Evolutionary conservation across 2,113 vertebrate genomes (phyloP), one percentile per base, ranked within the genome.

Genomic region (Hyla sarda): DNA sequence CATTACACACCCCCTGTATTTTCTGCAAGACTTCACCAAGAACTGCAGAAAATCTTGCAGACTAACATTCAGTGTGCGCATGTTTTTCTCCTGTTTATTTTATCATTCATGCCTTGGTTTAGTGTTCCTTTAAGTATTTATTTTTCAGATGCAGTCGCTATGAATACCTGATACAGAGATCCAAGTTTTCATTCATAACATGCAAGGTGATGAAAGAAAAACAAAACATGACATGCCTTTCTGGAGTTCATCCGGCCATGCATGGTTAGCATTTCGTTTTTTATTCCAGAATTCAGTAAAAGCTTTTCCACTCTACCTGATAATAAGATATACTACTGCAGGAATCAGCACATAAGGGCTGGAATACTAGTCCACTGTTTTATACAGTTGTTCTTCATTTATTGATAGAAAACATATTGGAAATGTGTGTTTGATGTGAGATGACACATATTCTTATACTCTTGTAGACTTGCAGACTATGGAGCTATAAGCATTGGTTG

Each of bases 141-240:
- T 69, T 37, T 19, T 69, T 34, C 16, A 9, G 3, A 21, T 69
- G 65, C 17, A 69, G 32, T 69, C 16, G 6, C 17, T 69, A 34
- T 69, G 65, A 69, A 37, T 69, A 37, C 65, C 30, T 67, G 62
- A 67, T 32, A 67, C 14, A 21, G 30, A 37, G 30, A 30, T 19
- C 65, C 32, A 69, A 32, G 32, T 37, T 37, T 69, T 32, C 32
- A 69, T 69, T 37, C 65, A 34, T 37, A 69, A 69, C 32, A 69
- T 69, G 30, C 30, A 69, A 69, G 65, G 32, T 69, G 65, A 69
- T 69, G 32, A 69, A 37, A 32, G 65, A 32, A 69, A 69, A 69
- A 69, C 32, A 69, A 69, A 69, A 69, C 65, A 21, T 34, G 65
- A 69, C 65, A 69, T 69, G 65, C 65, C 65, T 69, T 69, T 37